Percentiles rank a stretch among this genome's conserved stretches.
Conservation (phyloP, 2,888 invertebrate genomes). For the Allophyes oxyacanthae region DNA sequence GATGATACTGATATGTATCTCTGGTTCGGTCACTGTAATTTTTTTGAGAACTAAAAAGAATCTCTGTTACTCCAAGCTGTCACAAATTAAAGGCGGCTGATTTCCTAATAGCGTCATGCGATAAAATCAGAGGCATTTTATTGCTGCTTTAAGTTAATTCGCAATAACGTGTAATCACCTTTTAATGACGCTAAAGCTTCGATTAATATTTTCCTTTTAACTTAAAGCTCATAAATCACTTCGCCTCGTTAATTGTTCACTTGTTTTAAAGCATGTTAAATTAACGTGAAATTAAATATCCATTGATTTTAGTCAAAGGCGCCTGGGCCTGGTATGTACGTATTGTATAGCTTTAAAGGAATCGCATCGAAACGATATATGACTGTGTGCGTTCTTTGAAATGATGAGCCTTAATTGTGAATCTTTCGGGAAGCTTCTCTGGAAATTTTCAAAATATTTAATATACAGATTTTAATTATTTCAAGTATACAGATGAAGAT, state of each 20-base stretch:
- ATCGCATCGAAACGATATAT: too few relatives aligned
- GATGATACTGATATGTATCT: too few relatives aligned
- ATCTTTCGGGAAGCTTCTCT: too few relatives aligned
- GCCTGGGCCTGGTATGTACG: constrained; percentile 4
- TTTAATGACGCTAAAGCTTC: constrained; percentile 66
- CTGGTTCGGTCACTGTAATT: too few relatives aligned
- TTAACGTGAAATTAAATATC: constrained; percentile 39
- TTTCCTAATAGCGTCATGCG: constrained; percentile 19
- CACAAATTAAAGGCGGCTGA: too few relatives aligned
- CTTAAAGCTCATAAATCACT: constrained; percentile 58
- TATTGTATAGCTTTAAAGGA: not conserved
- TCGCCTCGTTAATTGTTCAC: constrained; percentile 37
- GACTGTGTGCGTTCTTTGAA: too few relatives aligned
- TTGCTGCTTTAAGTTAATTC: constrained; percentile 28
- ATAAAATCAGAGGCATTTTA: constrained; percentile 33
- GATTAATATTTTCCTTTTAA: constrained; percentile 62
- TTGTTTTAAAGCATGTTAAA: constrained; percentile 45
- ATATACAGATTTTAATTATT: too few relatives aligned
- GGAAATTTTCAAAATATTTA: too few relatives aligned
- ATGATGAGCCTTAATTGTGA: too few relatives aligned
- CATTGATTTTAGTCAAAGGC: constrained; percentile 37
- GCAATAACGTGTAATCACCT: constrained; percentile 56
- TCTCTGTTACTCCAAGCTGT: too few relatives aligned
- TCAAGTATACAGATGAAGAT: too few relatives aligned
- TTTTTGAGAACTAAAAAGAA: too few relatives aligned